Base-by-base conservation (phyloP, 2,797 vertebrate species). In the Eremophila alpestris region DNA sequence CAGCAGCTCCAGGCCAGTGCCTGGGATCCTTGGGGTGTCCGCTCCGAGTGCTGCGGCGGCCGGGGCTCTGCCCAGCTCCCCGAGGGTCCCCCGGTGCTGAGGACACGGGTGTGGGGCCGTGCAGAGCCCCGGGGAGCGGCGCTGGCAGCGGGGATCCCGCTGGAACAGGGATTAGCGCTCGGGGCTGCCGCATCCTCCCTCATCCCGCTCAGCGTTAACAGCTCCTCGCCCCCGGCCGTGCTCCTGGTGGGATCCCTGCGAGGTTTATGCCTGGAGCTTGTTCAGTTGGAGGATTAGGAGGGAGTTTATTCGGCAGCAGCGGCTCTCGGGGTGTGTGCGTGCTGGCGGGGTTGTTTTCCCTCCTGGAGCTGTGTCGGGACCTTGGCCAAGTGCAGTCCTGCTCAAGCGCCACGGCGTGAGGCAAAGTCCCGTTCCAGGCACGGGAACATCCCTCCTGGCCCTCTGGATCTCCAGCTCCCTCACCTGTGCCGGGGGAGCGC, bases 401-500 rank as follows among this genome's bases (percentile, higher is more conserved):
- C 43, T 17, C 24, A 0, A 5, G 45, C 0, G 32, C 54, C 2
- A 1, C 2, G 4, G 62, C 9, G 2, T 1, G 59, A 11, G 38
- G 38, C 20, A 32, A 43, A 23, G 51, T 9, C 43, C 19, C 4
- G 0, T 7, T 7, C 40, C 51, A 16, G 45, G 8, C 22, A 0
- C 1, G 49, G n/a, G 32, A 30, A 17, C 27, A 10, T 21, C 49
- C 54, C 19, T 16, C 1, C 60, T 4, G 6, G 13, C 67, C 56
- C 5, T 1, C 16, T 0, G 5, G 20, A 0, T 6, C 41, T 67
- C 30, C 75, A 24, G 81, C 27, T 0, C 14, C 56, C 18, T 11
- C 30, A 0, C 11, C 40, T 0, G 48, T 2, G 43, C 64, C 10
- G 0, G 0, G 3, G 10, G 22, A 1, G 27, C 43, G 73, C 40